These are phyloP conservation scores for Leptinotarsa rubiginosa DNA, from an alignment of 2,888 invertebrate genomes.

Conservation along the genomic window DNA sequence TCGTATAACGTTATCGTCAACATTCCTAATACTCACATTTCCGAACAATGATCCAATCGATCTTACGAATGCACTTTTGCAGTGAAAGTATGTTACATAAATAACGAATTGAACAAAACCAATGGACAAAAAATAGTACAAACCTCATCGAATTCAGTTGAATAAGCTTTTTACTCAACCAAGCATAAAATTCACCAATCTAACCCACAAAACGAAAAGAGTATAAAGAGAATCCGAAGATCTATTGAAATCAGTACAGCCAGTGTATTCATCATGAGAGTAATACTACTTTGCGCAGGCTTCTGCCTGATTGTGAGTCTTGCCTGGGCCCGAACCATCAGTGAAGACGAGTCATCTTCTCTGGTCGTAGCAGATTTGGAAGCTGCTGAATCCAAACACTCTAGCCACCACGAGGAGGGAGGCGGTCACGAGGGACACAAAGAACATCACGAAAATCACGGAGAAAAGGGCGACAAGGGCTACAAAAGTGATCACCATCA, in stretches of 20 bases:
- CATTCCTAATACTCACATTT: not conserved
- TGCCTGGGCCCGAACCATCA: constrained; percentile 57
- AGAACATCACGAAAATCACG: constrained; percentile 77
- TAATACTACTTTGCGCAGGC: constrained; percentile 58
- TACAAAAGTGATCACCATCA: constrained; percentile 79
- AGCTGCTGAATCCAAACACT: constrained; percentile 43
- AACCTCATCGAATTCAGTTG: constrained; percentile 28
- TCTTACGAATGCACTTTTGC: constrained; percentile 11
- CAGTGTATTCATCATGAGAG: constrained; percentile 53
- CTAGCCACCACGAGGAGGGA: constrained; percentile 71
- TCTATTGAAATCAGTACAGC: constrained; percentile 20
- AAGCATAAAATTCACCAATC: constrained; percentile 24
- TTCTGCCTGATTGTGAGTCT: constrained; percentile 57
- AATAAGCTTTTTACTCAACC: constrained; percentile 21
- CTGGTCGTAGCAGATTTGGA: constrained; percentile 44
- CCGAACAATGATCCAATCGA: constrained; percentile 13
- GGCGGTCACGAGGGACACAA: constrained; percentile 79
- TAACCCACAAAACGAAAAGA: constrained; percentile 20
- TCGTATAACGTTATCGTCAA: not conserved
- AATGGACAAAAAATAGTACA: constrained; percentile 6
- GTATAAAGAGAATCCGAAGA: constrained; percentile 32
- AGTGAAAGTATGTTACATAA: constrained; percentile 27
- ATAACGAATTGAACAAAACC: constrained; percentile 23
- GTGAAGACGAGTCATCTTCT: constrained; percentile 56
- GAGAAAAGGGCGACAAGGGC: constrained; percentile 85